These are phyloP conservation scores for Aphidius colemani DNA, from an alignment of 2,888 invertebrate genomes.

Conservation along the genomic window DNA sequence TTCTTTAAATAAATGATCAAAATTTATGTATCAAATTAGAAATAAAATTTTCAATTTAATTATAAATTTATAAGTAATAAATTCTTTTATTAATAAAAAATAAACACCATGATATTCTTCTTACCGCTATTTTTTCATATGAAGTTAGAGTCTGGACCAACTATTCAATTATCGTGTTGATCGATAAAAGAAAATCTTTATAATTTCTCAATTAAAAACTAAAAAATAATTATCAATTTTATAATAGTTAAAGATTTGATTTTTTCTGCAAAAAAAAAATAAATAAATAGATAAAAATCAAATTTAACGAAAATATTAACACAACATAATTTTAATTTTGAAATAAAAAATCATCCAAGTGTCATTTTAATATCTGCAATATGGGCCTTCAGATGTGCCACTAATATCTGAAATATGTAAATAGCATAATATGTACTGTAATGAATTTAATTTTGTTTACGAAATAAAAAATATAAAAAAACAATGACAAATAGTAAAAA, in stretches of 20 bases:
- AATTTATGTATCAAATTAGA: conserved; percentile 3
- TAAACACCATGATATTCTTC: conserved; percentile 10
- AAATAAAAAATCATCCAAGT: conserved; percentile 10
- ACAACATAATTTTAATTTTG: conserved; percentile 6
- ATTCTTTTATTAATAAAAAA: neutral
- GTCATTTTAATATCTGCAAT: conserved; percentile 18
- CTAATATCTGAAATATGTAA: conserved; percentile 30
- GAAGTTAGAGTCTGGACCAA: conserved; percentile 14
- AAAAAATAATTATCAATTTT: neutral
- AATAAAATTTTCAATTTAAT: conserved; percentile 6
- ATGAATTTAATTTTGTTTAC: conserved; percentile 34
- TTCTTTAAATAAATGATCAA: neutral
- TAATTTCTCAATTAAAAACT: conserved; percentile 1
- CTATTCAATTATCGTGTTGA: too few species aligned
- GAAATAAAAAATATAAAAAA: conserved; percentile 27
- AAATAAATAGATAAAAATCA: neutral
- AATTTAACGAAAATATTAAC: neutral
- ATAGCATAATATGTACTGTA: conserved; percentile 33
- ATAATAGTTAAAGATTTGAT: neutral
- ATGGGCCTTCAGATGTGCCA: conserved; percentile 22
- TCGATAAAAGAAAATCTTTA: neutral
- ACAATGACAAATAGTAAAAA: conserved; percentile 9
- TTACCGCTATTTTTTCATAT: conserved; percentile 14
- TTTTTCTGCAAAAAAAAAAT: conserved; percentile 1
- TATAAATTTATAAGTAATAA: neutral